Percentiles rank a stretch among this genome's conserved stretches.
These are phyloP conservation scores for Ooceraea biroi DNA, from an alignment of 1,140 invertebrate genomes.

Conservation along the genomic window DNA sequence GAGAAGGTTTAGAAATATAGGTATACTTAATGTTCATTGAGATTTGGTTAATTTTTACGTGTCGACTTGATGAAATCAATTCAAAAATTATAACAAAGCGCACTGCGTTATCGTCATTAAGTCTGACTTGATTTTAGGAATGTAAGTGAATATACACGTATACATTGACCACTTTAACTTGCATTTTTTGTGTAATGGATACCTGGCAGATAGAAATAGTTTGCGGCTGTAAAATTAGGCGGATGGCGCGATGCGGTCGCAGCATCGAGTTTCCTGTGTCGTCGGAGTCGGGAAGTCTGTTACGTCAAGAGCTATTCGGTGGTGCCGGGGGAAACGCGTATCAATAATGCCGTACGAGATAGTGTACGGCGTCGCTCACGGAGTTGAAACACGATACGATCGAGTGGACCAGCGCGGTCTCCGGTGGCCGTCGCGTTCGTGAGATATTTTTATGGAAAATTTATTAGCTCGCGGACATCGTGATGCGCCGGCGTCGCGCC, in stretches of 20 bases:
- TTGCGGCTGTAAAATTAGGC: slow-evolving; percentile 47
- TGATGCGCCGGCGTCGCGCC: slow-evolving; percentile 3
- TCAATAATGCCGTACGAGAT: slow-evolving; percentile 59
- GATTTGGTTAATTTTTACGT: too few relatives aligned
- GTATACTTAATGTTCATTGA: too few relatives aligned
- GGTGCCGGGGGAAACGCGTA: slow-evolving; percentile 18
- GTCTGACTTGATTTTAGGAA: background rate
- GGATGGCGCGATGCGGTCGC: slow-evolving; percentile 41
- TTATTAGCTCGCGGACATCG: slow-evolving; percentile 31
- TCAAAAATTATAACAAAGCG: too few relatives aligned
- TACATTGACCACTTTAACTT: too few relatives aligned
- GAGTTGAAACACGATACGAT: slow-evolving; percentile 59
- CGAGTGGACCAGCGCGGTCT: slow-evolving; percentile 35
- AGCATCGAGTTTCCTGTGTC: slow-evolving; percentile 55
- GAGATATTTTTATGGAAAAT: slow-evolving; percentile 58
- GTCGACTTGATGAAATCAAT: too few relatives aligned
- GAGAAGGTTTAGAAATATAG: too few relatives aligned
- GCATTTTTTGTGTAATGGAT: slow-evolving; percentile 8
- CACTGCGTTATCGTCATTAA: too few relatives aligned
- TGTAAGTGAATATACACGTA: background rate
- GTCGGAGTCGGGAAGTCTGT: slow-evolving; percentile 20
- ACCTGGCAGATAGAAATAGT: background rate
- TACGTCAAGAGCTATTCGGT: slow-evolving; percentile 54
- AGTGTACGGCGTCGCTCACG: slow-evolving; percentile 32
- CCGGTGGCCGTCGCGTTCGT: slow-evolving; percentile 28